These are phyloP conservation scores for Tachyglossus aculeatus DNA, from an alignment of 2,797 vertebrate species.

Conservation along the genomic window DNA sequence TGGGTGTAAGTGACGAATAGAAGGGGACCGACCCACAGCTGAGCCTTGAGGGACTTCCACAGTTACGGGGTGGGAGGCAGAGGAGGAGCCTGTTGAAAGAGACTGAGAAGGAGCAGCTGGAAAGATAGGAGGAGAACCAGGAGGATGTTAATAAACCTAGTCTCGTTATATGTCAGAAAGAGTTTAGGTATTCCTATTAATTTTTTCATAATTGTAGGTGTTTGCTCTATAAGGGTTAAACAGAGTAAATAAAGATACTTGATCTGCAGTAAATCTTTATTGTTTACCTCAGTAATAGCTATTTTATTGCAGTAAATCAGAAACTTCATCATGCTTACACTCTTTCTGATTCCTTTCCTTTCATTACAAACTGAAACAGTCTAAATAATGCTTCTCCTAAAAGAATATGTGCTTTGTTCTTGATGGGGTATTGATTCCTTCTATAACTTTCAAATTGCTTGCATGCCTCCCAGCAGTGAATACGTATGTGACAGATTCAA, in stretches of 20 bases:
- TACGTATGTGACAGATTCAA: conserved; percentile 80
- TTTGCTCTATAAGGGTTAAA: no score
- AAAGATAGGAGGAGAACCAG: no score
- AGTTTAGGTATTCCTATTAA: no score
- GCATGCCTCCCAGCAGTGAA: conserved; percentile 81
- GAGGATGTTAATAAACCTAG: no score
- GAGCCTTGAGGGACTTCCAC: no score
- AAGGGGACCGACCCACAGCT: no score
- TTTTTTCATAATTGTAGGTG: no score
- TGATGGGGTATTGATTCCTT: conserved; percentile 87
- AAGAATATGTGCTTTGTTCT: conserved; percentile 75
- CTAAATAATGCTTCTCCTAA: conserved; percentile 79
- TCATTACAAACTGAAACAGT: conserved; percentile 73
- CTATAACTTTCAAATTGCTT: conserved; percentile 79
- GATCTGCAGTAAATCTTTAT: background rate
- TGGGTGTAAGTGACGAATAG: no score
- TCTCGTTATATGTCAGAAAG: no score
- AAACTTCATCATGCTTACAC: conserved; percentile 65
- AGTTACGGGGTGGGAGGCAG: no score
- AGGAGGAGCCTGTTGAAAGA: no score
- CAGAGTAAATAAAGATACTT: background rate
- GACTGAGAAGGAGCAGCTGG: no score
- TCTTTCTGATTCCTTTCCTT: conserved; percentile 50
- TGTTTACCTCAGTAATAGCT: background rate
- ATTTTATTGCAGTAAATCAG: background rate